Percentiles rank a stretch among this genome's conserved stretches.
Evolutionary conservation across 2,797 vertebrate genomes (phyloP).

Genomic region (Chelon auratus): DNA sequence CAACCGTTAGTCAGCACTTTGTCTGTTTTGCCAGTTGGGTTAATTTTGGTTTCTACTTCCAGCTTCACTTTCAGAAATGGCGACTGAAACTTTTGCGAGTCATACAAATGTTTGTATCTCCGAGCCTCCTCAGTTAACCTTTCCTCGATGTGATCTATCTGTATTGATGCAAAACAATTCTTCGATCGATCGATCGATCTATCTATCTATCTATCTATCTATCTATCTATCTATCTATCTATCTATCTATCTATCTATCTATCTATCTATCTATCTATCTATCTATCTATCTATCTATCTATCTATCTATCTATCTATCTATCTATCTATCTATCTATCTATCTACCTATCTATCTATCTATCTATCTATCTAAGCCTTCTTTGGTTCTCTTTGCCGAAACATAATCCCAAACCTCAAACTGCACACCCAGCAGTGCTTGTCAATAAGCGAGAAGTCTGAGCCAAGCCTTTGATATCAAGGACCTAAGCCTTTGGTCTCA

Average conservation of each 20-base stretch:
- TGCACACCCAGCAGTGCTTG: conserved; percentile 42
- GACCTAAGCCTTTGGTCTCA: conserved; percentile 54
- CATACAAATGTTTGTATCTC: too few relatives aligned
- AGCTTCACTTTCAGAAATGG: too few relatives aligned
- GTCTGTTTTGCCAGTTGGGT: too few relatives aligned
- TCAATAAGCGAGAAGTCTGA: conserved; percentile 38
- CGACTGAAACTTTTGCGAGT: too few relatives aligned
- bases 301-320: not conserved
- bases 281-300: not conserved
- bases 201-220: too few relatives aligned
- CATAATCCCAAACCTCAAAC: conserved; percentile 38
- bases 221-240: not conserved
- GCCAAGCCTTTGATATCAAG: conserved; percentile 64
- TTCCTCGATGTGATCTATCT: too few relatives aligned
- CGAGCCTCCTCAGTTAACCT: too few relatives aligned
- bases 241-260: conserved; percentile 1
- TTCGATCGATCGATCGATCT: too few relatives aligned
- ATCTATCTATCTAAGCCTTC: not conserved
- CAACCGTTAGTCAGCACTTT: too few relatives aligned
- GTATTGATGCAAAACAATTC: too few relatives aligned
- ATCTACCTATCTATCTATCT: not conserved
- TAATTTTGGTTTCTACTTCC: too few relatives aligned
- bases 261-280: too few relatives aligned
- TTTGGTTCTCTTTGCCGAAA: conserved; percentile 10
- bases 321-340: not conserved